phyloP scores from a whole-genome alignment of 2,797 vertebrate genomes.

The Odontamblyopus lacepedii region DNA sequence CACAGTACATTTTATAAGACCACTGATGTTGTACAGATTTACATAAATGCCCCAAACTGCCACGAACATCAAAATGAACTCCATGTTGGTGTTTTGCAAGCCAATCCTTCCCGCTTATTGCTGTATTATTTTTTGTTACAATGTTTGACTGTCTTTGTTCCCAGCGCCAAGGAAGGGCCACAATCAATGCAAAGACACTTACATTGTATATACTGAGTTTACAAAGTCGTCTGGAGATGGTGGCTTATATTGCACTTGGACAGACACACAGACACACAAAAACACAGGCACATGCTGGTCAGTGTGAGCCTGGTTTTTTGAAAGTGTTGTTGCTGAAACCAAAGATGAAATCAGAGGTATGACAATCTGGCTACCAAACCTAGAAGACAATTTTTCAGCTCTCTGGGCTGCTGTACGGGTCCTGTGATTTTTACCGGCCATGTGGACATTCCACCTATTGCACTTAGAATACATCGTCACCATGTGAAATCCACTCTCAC shows the following conservation, averaged over 20 bases:
- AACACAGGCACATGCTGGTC: conserved; percentile 64
- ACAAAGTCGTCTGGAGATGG: conserved; percentile 74
- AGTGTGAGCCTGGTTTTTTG: conserved; percentile 67
- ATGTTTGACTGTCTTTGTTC: conserved; percentile 74
- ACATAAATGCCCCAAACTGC: conserved; percentile 69
- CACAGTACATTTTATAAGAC: conserved; percentile 37
- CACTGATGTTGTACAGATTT: conserved; percentile 50
- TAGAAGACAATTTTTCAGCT: conserved; percentile 68
- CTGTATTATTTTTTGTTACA: conserved; percentile 52
- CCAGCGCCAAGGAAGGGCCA: conserved; percentile 78
- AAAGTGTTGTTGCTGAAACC: conserved; percentile 72
- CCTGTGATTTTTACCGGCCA: conserved; percentile 54
- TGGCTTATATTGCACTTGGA: conserved; percentile 72
- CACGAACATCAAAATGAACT: conserved; percentile 69
- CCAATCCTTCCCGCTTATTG: conserved; percentile 46
- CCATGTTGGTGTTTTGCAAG: conserved; percentile 60
- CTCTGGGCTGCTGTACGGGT: conserved; percentile 67
- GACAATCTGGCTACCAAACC: conserved; percentile 78
- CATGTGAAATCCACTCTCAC: conserved; percentile 27
- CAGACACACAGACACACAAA: conserved; percentile 62
- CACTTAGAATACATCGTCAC: conserved; percentile 50
- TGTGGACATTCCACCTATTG: conserved; percentile 69
- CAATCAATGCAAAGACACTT: conserved; percentile 77
- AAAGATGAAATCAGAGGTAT: conserved; percentile 79
- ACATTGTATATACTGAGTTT: conserved; percentile 75